Percentiles rank a stretch among this genome's conserved stretches.
Evolutionary conservation across 1,140 invertebrate species (phyloP).

Genomic region (Theocolax elegans): DNA sequence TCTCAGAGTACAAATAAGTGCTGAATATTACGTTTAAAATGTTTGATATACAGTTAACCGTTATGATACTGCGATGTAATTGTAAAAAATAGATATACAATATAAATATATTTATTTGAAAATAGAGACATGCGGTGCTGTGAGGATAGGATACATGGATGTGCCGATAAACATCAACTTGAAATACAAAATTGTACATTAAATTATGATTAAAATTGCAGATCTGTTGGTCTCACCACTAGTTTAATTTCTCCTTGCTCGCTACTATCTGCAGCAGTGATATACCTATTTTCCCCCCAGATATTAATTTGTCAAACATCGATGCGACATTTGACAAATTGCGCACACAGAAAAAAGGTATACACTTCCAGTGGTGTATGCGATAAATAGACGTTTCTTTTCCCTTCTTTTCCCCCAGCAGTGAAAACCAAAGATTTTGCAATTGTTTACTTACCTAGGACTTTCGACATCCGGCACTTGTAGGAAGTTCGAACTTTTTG

Average conservation of each 20-base stretch:
- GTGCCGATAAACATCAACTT: conserved; percentile 56
- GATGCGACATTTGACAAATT: too few relatives aligned
- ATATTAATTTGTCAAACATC: not conserved
- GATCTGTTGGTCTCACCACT: conserved; percentile 47
- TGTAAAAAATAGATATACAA: too few relatives aligned
- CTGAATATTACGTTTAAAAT: too few relatives aligned
- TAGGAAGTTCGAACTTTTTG: conserved; percentile 92
- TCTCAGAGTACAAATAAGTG: too few relatives aligned
- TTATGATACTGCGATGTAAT: too few relatives aligned
- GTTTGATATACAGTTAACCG: too few relatives aligned
- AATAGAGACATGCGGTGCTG: conserved; percentile 59
- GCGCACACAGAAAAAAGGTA: too few relatives aligned
- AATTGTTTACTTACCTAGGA: conserved; percentile 67
- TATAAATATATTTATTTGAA: too few relatives aligned
- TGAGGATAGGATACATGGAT: conserved; percentile 65
- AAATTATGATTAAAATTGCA: conserved; percentile 38
- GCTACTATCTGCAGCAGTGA: too few relatives aligned
- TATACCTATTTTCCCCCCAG: not conserved
- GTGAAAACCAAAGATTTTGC: conserved; percentile 33
- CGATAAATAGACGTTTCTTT: too few relatives aligned
- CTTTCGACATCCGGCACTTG: conserved; percentile 82
- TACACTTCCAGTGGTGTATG: too few relatives aligned
- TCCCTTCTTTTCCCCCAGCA: too few relatives aligned
- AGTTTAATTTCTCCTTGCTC: not conserved
- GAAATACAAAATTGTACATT: conserved; percentile 51